Evolutionary conservation across 2,888 invertebrate species (phyloP), one percentile per base, ranked within the genome.

Genomic region (Drosophila aldrichi): DNA sequence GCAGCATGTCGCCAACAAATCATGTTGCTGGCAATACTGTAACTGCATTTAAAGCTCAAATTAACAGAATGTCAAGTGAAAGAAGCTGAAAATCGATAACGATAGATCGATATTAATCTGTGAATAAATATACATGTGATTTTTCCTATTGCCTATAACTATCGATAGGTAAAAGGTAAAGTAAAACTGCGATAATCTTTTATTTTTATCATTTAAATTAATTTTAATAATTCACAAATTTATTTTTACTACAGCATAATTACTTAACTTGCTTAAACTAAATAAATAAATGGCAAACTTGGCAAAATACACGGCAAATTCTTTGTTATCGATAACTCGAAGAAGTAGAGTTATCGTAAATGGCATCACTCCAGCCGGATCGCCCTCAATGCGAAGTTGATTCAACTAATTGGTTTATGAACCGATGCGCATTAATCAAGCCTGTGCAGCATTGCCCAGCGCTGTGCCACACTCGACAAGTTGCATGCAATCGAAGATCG

Each of bases 401-500:
- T 38, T 7, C 38, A 38, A n/a, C 56, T 56, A 56, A 56, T 56
- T 56, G 56, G 56, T 22, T 56, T 56, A 56, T 43, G 56, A 56
- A 34, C 32, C 22, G 38, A 43, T 32, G 41, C 41, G 29, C 56
- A 55, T 56, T 56, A 43, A 56, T 56, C 56, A 56, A 32, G 29
- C 29, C 41, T 14, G 54, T 40, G n/a, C n/a, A 8, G 55, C 52
- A 52, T 52, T 29, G 29, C 16, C 25, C 18, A 32, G 18, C 3
- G 51, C 20, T 32, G 51, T 14, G 32, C 14, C 49, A 14, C 20
- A 2, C 9, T 36, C 2, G 34, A 52, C 52, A 77, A 64, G 76
- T 69, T 74, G 76, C 63, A 60, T 64, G 63, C 63, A 46, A 62
- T 20, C 29, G 12, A 6, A n/a, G 25, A 32, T 5, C 18, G 12